These are phyloP conservation scores for Bolborhynchus lineola DNA, from an alignment of 2,113 vertebrate genomes.

Conservation along the genomic window DNA sequence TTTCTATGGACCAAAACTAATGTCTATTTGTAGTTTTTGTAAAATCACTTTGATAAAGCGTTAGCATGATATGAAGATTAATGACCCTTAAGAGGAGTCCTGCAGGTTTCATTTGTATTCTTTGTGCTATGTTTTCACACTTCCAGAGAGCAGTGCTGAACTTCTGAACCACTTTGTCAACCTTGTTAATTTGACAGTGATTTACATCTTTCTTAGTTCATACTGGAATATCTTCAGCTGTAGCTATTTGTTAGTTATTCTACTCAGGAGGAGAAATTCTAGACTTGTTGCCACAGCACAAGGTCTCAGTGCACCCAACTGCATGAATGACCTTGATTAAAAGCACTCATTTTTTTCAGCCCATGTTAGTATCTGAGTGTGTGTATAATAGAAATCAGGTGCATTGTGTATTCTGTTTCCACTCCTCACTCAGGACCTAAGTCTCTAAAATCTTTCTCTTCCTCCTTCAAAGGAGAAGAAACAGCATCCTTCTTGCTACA, in stretches of 20 bases:
- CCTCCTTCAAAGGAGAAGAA: background rate
- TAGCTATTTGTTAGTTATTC: constrained; percentile 1
- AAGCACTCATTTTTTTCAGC: background rate
- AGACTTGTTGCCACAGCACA: background rate
- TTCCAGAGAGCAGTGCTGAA: constrained; percentile 18
- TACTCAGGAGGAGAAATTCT: background rate
- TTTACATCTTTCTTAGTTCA: constrained; percentile 50
- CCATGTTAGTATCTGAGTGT: background rate
- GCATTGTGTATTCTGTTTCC: background rate
- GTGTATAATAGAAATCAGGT: background rate
- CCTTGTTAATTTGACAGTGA: constrained; percentile 45
- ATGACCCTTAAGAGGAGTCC: constrained; percentile 26
- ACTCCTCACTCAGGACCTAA: background rate
- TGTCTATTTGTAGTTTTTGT: background rate
- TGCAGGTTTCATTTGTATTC: constrained; percentile 47
- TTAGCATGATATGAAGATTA: constrained; percentile 11
- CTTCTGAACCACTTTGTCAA: constrained; percentile 53
- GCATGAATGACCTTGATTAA: background rate
- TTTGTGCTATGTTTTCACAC: background rate
- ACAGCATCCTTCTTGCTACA: background rate
- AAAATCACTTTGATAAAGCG: background rate
- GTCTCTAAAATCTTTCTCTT: background rate
- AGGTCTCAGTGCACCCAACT: background rate
- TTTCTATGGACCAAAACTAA: background rate
- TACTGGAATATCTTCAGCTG: background rate